Evolutionary conservation across 2,797 vertebrate genomes (phyloP).

Genomic region (Leucoraja ocellata): DNA sequence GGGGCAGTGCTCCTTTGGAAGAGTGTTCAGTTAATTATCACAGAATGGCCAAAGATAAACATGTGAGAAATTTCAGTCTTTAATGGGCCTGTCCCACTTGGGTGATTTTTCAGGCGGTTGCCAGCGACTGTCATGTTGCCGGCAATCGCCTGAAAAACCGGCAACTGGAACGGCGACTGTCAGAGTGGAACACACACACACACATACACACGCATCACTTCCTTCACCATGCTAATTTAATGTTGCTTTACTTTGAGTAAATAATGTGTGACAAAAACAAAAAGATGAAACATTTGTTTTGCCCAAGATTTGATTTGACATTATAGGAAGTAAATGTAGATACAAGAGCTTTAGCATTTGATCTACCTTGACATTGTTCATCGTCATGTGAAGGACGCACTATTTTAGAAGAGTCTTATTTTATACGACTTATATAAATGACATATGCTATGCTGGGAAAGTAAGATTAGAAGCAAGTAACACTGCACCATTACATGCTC

Average conservation of each 20-base stretch:
- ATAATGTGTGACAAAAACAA: background rate
- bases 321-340: background rate
- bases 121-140: no score
- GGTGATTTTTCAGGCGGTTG: no score
- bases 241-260: background rate
- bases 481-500: background rate
- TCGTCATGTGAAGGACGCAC: background rate
- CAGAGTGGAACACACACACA: no score
- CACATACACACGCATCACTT: no score
- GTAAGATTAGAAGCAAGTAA: background rate
- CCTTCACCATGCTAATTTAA: background rate
- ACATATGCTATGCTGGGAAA: background rate
- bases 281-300: background rate
- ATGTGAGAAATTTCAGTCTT: no score
- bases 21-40: background rate
- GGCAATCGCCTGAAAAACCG: no score
- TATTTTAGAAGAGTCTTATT: background rate
- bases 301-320: background rate
- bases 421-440: background rate
- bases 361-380: background rate
- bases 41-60: no score
- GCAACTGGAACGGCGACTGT: no score
- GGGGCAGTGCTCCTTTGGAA: background rate
- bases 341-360: background rate
- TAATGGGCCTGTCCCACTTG: no score